phyloP scores from a whole-genome alignment of 2,888 invertebrate genomes.

The Hyposoter didymator region DNA sequence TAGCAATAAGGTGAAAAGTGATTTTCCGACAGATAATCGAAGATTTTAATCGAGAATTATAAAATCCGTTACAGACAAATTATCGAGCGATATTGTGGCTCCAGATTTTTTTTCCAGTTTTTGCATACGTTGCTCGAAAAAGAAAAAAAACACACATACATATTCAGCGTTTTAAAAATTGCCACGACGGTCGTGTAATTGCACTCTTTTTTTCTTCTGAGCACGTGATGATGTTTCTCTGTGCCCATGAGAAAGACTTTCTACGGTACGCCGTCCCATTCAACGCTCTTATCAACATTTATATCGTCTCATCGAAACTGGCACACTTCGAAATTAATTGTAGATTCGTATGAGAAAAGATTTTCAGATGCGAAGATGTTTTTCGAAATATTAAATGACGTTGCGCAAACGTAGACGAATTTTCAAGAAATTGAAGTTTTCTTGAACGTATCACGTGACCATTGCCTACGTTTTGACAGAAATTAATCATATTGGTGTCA shows the following conservation, averaged over 20 bases:
- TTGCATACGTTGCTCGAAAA: background rate
- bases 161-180: background rate
- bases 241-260: conserved; percentile 42
- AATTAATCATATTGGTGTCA: background rate
- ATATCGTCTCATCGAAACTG: conserved; percentile 14
- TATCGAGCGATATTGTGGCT: background rate
- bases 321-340: conserved; percentile 1
- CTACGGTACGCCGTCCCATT: conserved; percentile 8
- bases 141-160: background rate
- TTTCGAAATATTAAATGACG: background rate
- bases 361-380: background rate
- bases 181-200: background rate
- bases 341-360: background rate
- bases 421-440: background rate
- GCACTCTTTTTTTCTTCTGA: background rate
- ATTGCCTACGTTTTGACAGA: background rate
- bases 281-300: conserved; percentile 21
- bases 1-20: background rate
- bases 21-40: background rate
- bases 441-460: background rate
- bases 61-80: too few relatives aligned
- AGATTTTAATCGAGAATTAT: background rate
- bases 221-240: conserved; percentile 1
- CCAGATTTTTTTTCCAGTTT: too few relatives aligned
- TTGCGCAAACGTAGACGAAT: background rate